These are phyloP conservation scores for Meloidogyne chitwoodi DNA, from an alignment of 1,140 invertebrate genomes.

Conservation along the genomic window DNA sequence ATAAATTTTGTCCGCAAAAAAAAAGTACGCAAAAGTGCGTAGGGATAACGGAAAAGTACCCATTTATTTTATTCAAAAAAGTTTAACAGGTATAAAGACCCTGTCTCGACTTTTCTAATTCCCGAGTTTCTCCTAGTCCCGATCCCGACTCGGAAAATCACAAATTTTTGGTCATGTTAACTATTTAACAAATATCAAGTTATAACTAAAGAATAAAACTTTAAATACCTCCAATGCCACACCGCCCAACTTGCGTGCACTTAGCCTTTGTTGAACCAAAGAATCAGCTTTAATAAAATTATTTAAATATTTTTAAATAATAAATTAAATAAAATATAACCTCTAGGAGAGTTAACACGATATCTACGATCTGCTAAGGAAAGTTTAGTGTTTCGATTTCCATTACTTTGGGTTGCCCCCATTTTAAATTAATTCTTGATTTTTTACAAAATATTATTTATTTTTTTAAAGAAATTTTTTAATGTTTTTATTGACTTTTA, in stretches of 20 bases:
- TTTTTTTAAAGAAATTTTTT: too few species aligned
- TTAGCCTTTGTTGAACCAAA: not conserved
- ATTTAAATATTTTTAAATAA: not conserved
- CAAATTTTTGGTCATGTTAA: too few species aligned
- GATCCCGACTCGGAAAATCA: too few species aligned
- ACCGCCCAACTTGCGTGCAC: conserved; percentile 8
- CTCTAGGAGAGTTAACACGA: conserved; percentile 6
- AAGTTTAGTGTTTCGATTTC: not conserved
- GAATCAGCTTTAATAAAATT: conserved; percentile 6
- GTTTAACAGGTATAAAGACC: too few species aligned
- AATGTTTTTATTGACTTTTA: too few species aligned
- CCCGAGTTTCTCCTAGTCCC: too few species aligned
- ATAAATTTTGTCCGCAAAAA: too few species aligned
- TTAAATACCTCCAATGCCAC: conserved; percentile 1
- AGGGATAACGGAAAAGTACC: too few species aligned
- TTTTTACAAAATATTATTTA: not conserved
- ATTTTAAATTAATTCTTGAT: not conserved
- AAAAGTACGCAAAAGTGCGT: too few species aligned
- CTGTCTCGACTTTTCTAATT: too few species aligned
- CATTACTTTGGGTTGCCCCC: conserved; percentile 7
- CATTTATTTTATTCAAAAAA: too few species aligned
- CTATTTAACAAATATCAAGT: too few species aligned
- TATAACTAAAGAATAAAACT: not conserved
- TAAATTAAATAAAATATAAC: not conserved
- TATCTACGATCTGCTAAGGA: conserved; percentile 9